Percentiles rank a stretch among this genome's conserved stretches.
Conservation (phyloP, 2,888 invertebrate species). For the Leucophenga montana region DNA sequence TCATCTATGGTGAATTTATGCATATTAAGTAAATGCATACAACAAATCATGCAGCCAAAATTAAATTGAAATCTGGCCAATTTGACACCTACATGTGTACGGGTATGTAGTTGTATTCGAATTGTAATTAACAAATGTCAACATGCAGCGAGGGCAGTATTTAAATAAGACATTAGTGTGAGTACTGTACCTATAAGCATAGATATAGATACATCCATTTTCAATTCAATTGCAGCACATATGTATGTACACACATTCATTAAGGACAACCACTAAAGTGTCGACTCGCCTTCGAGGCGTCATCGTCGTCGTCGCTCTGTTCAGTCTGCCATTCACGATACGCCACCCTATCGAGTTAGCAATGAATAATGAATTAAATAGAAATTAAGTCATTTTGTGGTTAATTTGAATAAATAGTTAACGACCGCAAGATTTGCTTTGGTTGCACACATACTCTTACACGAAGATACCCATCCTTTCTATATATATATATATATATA, state of each 20-base stretch:
- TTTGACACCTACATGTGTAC: slow-evolving; percentile 24
- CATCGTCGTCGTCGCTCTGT: too few relatives aligned
- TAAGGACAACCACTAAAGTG: not conserved
- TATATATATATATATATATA: too few relatives aligned
- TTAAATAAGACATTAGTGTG: slow-evolving; percentile 18
- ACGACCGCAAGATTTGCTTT: slow-evolving; percentile 44
- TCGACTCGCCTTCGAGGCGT: too few relatives aligned
- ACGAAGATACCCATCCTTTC: slow-evolving; percentile 19
- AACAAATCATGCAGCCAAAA: slow-evolving; percentile 13
- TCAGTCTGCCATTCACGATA: not conserved
- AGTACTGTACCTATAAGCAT: not conserved
- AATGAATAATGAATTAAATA: slow-evolving; percentile 32
- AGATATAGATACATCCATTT: not conserved
- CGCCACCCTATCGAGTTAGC: not conserved
- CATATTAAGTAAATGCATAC: not conserved
- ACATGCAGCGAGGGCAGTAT: slow-evolving; percentile 26
- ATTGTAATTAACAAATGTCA: slow-evolving; percentile 47
- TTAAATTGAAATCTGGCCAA: slow-evolving; percentile 23
- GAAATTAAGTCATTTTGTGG: slow-evolving; percentile 47
- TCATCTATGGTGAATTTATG: not conserved
- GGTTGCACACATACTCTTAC: slow-evolving; percentile 36
- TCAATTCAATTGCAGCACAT: not conserved
- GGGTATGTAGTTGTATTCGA: slow-evolving; percentile 6
- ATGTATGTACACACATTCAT: not conserved
- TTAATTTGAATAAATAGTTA: slow-evolving; percentile 52